Base-by-base conservation (phyloP, 2,888 invertebrate genomes). In the Pheosia tremula region DNA sequence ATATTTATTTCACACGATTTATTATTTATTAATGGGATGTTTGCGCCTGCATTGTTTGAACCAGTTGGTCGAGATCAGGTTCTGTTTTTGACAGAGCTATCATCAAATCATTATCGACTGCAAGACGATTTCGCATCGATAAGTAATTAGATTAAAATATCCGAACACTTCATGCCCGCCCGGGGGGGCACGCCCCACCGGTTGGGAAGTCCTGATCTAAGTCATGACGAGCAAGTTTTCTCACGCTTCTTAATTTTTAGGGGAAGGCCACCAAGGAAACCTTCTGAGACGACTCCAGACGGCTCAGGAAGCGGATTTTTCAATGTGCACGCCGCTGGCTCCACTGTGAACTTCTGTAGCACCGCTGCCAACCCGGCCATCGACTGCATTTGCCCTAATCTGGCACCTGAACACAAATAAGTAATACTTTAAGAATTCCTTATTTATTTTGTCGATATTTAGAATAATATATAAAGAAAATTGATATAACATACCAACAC, bases 201-300 rank as follows among this genome's bases (percentile, higher is more conserved):
- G n/a, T n/a, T n/a, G n/a, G n/a, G n/a, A n/a, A n/a, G n/a, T n/a
- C n/a, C n/a, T n/a, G n/a, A n/a, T n/a, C n/a, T n/a, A 41, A 41
- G 47, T 47, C 47, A 47, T 47, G 47, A n/a, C 8, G 43, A 1
- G 43, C 0, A 81, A 24, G 24, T 24, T 53, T 8, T 71, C 24
- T 65, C 57, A 9, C 87, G 78, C 63, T 77, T 80, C 47, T 62
- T 85, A 24, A 89, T 71, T 69, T 82, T 87, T 7, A 89, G 77
- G 5, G 89, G 89, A 38, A 90, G 62, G 5, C 89, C 89, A 39
- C 84, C 82, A 8, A 87, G 61, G 59, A 90, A 87, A 6, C 88
- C 84, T 73, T 90, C 89, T 0, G 89, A 78, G 0, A 89, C 89
- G 0, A 83, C 80, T 3, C 84, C 85, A 0, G 84, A 78, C 0